These are phyloP conservation scores for Gulo gulo DNA, from an alignment of 2,113 vertebrate genomes.

Conservation along the genomic window DNA sequence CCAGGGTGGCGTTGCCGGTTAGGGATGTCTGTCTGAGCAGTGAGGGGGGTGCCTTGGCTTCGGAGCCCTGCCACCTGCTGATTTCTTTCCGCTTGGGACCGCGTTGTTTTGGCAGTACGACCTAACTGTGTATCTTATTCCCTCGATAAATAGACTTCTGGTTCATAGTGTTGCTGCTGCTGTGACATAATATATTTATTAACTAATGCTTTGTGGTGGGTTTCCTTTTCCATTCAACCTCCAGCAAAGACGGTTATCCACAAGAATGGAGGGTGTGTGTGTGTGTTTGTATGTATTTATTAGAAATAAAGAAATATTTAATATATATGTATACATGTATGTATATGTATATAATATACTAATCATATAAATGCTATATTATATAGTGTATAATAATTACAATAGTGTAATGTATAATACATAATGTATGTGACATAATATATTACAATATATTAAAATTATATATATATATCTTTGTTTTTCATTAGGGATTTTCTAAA, in stretches of 20 bases:
- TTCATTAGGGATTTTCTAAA: not conserved
- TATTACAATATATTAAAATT: no score
- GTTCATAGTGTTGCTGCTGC: not conserved
- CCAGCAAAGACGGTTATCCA: not conserved
- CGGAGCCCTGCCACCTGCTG: rapidly evolving
- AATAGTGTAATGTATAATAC: no score
- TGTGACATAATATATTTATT: not conserved
- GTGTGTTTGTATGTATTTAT: not conserved
- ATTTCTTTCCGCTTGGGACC: not conserved
- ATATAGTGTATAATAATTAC: no score
- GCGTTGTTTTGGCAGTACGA: not conserved
- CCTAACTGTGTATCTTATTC: not conserved
- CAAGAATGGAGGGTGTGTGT: not conserved
- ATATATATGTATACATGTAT: no score
- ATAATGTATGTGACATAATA: no score
- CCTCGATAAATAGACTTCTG: not conserved
- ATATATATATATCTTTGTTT: no score
- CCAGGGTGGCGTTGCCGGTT: not conserved
- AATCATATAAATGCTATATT: no score
- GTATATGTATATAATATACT: no score
- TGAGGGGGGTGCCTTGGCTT: not conserved
- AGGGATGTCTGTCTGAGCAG: not conserved
- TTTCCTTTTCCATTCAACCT: not conserved
- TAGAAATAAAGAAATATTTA: not conserved
- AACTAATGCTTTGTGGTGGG: not conserved